These are phyloP conservation scores for Sphecodes monilicornis DNA, from an alignment of 2,888 invertebrate genomes.

Conservation along the genomic window DNA sequence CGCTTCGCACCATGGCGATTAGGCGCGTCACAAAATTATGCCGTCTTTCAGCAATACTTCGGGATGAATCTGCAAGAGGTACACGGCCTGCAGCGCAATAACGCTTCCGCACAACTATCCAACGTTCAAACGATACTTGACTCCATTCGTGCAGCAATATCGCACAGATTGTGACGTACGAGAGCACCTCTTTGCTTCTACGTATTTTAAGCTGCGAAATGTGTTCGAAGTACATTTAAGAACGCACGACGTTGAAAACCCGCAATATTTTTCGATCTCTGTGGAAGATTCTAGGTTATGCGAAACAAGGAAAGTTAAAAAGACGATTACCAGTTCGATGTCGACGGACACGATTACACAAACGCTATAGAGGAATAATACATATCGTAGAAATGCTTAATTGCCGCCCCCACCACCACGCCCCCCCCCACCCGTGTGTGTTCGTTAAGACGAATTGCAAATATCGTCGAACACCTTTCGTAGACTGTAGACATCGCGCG, in stretches of 20 bases:
- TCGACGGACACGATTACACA: constrained; percentile 12
- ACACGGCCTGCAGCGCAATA: constrained; percentile 47
- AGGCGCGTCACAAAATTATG: constrained; percentile 44
- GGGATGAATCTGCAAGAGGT: neutral
- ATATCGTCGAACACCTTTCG: constrained; percentile 56
- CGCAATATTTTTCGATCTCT: constrained; percentile 29
- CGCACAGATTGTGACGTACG: constrained; percentile 59
- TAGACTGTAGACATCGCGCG: constrained; percentile 18
- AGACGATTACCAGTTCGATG: constrained; percentile 33
- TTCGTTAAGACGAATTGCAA: neutral
- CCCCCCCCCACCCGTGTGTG: neutral
- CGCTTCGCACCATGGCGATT: constrained; percentile 25
- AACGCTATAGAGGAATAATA: constrained; percentile 17
- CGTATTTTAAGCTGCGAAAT: constrained; percentile 40
- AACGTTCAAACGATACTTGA: constrained; percentile 2
- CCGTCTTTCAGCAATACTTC: constrained; percentile 47
- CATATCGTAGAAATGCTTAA: constrained; percentile 22
- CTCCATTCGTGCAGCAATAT: neutral
- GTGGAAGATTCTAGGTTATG: neutral
- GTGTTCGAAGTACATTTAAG: constrained; percentile 39
- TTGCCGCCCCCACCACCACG: too few species aligned
- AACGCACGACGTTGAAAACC: constrained; percentile 7
- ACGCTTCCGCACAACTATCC: constrained; percentile 30
- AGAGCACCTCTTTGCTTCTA: constrained; percentile 12
- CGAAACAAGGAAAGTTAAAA: constrained; percentile 44